phyloP scores from a whole-genome alignment of 1,140 invertebrate species.

The Drosophila oshimai region DNA sequence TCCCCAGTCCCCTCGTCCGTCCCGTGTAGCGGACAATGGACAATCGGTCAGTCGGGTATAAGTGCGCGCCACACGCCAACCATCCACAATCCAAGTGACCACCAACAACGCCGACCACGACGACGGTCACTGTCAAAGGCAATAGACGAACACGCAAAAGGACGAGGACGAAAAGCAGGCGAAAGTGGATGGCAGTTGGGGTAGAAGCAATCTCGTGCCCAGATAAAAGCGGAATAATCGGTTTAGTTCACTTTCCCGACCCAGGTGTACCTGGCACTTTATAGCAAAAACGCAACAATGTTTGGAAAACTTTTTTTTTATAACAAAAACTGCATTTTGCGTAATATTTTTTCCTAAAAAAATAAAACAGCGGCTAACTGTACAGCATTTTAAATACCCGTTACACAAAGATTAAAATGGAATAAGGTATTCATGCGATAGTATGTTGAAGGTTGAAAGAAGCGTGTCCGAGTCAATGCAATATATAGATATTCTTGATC shows the following conservation, averaged over 20 bases:
- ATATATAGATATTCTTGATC: no score
- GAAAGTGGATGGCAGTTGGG: slow-evolving; percentile 21
- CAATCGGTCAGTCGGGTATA: slow-evolving; percentile 37
- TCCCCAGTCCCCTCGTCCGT: background rate
- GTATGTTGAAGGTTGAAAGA: no score
- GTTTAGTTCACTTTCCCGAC: slow-evolving; percentile 6
- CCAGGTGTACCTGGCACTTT: background rate
- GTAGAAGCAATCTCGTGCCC: slow-evolving; percentile 12
- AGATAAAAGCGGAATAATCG: slow-evolving; percentile 18
- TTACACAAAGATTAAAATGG: no score
- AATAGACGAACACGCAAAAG: slow-evolving; percentile 16
- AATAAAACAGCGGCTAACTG: no score
- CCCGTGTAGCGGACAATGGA: slow-evolving; percentile 8
- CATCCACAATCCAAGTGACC: background rate
- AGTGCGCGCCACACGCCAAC: slow-evolving; percentile 44
- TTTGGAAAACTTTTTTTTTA: background rate
- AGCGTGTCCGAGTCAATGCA: no score
- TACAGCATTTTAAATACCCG: no score
- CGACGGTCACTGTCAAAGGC: slow-evolving; percentile 67
- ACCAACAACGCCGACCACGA: slow-evolving; percentile 10
- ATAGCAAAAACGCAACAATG: background rate
- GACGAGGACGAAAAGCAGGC: slow-evolving; percentile 8
- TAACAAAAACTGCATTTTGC: no score
- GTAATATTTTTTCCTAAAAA: no score
- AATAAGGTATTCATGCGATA: no score